A percentile compares a stretch with the other conserved stretches of the same genome.
phyloP scores from a whole-genome alignment of 2,888 invertebrate species.

The Stenichneumon culpator region DNA sequence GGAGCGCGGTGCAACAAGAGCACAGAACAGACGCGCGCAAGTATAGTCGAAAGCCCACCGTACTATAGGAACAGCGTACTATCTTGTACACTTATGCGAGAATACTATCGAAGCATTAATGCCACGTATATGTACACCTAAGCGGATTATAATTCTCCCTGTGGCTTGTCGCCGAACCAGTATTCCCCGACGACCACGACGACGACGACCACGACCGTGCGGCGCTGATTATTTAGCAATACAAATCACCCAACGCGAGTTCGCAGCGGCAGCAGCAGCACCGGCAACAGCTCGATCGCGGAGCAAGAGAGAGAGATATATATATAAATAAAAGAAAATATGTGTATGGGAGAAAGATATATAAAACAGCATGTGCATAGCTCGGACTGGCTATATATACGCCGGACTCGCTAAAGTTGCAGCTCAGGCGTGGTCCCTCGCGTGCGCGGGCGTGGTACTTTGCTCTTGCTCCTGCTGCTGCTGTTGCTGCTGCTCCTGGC shows the following conservation, averaged over 20 bases:
- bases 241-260: conserved; percentile 80
- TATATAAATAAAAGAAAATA: conserved; percentile 16
- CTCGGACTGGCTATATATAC: conserved; percentile 21
- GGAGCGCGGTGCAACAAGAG: conserved; percentile 32
- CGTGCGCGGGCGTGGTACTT: conserved; percentile 82
- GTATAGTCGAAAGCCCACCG: conserved; percentile 26
- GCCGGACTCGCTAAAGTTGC: conserved; percentile 12
- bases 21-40: conserved; percentile 14
- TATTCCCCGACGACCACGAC: conserved; percentile 78
- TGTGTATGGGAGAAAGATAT: conserved; percentile 17
- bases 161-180: conserved; percentile 81
- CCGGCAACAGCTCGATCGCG: conserved; percentile 24
- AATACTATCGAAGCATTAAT: conserved; percentile 52
- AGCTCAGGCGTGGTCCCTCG: conserved; percentile 71
- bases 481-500: conserved; percentile 54
- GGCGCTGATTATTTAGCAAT: conserved; percentile 83
- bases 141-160: conserved; percentile 76
- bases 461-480: conserved; percentile 36
- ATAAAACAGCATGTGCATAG: conserved; percentile 38
- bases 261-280: conserved; percentile 47
- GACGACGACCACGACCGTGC: conserved; percentile 57
- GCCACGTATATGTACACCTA: conserved; percentile 62
- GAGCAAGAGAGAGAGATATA: conserved; percentile 21
- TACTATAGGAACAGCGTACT: conserved; percentile 7
- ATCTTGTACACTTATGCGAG: conserved; percentile 38